Evolutionary conservation across 2,797 vertebrate species (phyloP).

Genomic region (Chelon auratus): DNA sequence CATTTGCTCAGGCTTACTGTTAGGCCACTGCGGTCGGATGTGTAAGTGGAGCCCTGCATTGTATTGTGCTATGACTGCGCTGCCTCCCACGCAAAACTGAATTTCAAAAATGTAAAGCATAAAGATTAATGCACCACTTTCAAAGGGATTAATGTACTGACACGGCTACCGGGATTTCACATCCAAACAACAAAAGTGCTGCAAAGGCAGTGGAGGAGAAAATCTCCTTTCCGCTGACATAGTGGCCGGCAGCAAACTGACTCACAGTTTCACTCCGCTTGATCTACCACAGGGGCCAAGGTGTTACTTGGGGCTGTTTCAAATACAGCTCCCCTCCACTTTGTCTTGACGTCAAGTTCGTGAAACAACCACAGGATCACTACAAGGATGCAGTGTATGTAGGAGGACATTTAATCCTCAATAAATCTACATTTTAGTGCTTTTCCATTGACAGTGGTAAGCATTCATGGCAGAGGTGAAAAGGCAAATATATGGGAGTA

Average conservation of each 20-base stretch:
- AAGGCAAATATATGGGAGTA: neutral
- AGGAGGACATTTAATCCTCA: conserved; percentile 7
- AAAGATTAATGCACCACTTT: conserved; percentile 4
- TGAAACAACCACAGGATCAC: neutral
- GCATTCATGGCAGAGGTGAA: conserved; percentile 1
- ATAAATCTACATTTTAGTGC: neutral
- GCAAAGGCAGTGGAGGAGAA: neutral
- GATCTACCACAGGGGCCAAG: neutral
- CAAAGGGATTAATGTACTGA: conserved; percentile 13
- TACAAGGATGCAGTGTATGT: neutral
- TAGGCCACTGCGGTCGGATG: conserved; percentile 15
- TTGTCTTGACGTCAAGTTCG: neutral
- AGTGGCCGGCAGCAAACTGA: neutral
- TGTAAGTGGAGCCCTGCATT: conserved; percentile 1
- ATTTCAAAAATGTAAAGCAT: neutral
- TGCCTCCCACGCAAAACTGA: neutral
- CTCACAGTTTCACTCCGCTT: conserved; percentile 5
- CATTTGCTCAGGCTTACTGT: conserved; percentile 42
- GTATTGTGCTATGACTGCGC: conserved; percentile 10
- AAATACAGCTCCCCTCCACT: neutral
- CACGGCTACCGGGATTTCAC: conserved; percentile 1
- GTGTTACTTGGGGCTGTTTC: neutral
- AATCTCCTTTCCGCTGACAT: neutral
- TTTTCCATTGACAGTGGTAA: neutral
- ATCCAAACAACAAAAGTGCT: neutral